Percentiles rank a stretch among this genome's conserved stretches.
These are phyloP conservation scores for Dusona sp. DNA, from an alignment of 2,888 invertebrate species.

Conservation along the genomic window DNA sequence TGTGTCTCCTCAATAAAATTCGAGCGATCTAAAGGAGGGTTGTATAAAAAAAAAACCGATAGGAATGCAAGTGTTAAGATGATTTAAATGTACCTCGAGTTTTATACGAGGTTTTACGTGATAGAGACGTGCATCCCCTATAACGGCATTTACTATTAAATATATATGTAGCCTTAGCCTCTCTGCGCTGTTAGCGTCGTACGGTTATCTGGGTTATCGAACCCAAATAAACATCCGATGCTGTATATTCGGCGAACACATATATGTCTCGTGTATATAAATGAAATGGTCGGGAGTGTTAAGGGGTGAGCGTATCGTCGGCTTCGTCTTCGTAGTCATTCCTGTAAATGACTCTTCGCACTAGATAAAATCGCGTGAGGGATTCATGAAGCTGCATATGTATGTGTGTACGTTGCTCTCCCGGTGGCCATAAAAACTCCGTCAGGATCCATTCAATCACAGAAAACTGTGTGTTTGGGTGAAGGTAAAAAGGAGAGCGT, in stretches of 20 bases:
- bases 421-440: conserved; percentile 50
- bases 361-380: conserved; percentile 54
- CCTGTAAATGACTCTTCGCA: conserved; percentile 61
- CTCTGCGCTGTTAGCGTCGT: conserved; percentile 33
- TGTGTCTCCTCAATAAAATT: conserved; percentile 7
- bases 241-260: conserved; percentile 6
- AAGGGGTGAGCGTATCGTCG: conserved; percentile 27
- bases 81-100: conserved; percentile 15
- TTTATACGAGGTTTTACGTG: conserved; percentile 26
- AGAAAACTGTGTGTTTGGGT: conserved; percentile 24
- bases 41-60: neutral
- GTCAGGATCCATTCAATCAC: conserved; percentile 65
- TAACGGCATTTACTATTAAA: neutral
- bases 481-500: conserved; percentile 39
- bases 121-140: neutral
- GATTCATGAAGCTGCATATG: conserved; percentile 35
- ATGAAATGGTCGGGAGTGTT: conserved; percentile 26
- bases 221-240: conserved; percentile 59
- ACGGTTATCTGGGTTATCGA: conserved; percentile 65
- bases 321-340: conserved; percentile 33
- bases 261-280: neutral
- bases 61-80: conserved; percentile 9
- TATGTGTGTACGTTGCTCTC: conserved; percentile 30
- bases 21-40: neutral
- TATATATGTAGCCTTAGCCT: neutral